Conservation (phyloP, 2,797 vertebrate species). For the Crax fasciolata region DNA sequence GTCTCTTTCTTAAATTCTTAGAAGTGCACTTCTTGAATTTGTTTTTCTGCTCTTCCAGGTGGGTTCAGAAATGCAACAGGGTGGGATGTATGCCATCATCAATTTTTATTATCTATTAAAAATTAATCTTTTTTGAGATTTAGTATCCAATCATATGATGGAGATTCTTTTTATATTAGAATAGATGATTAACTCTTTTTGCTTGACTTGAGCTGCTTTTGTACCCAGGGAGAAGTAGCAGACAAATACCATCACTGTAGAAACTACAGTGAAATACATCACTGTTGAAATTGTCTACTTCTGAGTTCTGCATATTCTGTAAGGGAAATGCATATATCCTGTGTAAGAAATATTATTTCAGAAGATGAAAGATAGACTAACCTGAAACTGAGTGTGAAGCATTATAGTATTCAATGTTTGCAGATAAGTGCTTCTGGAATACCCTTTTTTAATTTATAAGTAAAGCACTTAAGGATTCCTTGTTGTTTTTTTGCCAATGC, state of each 20-base stretch:
- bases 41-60: not conserved
- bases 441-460: not conserved
- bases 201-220: not conserved
- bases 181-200: not conserved
- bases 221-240: not conserved
- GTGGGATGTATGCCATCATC: not conserved
- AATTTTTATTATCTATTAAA: not conserved
- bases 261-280: no score
- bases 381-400: not conserved
- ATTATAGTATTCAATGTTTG: not conserved
- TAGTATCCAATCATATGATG: not conserved
- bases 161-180: not conserved
- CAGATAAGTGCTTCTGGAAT: not conserved
- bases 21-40: fast-evolving
- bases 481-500: not conserved
- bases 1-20: not conserved
- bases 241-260: not conserved
- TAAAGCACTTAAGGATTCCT: slow-evolving; percentile 6
- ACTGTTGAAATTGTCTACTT: not conserved
- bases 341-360: not conserved
- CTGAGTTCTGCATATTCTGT: not conserved
- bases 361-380: not conserved
- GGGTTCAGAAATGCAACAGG: not conserved
- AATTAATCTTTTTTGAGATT: not conserved
- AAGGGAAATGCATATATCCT: not conserved